These are phyloP conservation scores for Ormia ochracea DNA, from an alignment of 2,888 invertebrate genomes.

Conservation along the genomic window DNA sequence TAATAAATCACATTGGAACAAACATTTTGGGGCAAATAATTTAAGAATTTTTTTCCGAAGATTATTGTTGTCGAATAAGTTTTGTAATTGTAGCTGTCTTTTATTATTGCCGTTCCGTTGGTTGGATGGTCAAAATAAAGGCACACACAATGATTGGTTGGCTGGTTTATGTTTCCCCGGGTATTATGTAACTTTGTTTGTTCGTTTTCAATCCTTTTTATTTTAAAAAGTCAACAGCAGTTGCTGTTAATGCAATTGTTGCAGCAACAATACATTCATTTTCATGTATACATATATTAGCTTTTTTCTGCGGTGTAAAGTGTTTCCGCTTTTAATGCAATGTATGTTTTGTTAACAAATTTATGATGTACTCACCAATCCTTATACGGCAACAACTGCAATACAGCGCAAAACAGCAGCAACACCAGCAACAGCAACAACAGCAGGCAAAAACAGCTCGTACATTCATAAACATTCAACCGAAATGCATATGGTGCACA, in stretches of 20 bases:
- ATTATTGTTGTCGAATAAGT: conserved; percentile 24
- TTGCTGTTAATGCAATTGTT: conserved; percentile 60
- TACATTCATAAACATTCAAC: conserved; percentile 18
- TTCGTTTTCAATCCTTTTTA: not conserved
- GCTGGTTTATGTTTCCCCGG: not conserved
- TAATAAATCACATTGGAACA: conserved; percentile 23
- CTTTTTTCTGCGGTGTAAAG: conserved; percentile 56
- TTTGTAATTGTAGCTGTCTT: conserved; percentile 43
- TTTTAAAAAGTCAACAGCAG: conserved; percentile 39
- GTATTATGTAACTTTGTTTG: not conserved
- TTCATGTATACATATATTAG: conserved; percentile 35
- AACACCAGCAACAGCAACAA: not conserved
- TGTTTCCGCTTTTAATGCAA: conserved; percentile 57
- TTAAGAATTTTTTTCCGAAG: not conserved
- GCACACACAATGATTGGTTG: not conserved
- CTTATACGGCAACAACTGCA: not conserved
- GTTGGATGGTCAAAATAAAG: not conserved
- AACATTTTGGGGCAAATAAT: no score
- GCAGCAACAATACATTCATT: conserved; percentile 40
- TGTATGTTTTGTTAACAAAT: conserved; percentile 58
- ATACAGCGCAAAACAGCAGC: not conserved
- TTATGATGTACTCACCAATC: conserved; percentile 51
- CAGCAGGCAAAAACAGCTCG: not conserved
- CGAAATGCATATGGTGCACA: conserved; percentile 53
- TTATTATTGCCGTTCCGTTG: conserved; percentile 44